Percentiles rank a stretch among this genome's conserved stretches.
phyloP scores from a whole-genome alignment of 2,888 invertebrate genomes.

The Papilio protenor region DNA sequence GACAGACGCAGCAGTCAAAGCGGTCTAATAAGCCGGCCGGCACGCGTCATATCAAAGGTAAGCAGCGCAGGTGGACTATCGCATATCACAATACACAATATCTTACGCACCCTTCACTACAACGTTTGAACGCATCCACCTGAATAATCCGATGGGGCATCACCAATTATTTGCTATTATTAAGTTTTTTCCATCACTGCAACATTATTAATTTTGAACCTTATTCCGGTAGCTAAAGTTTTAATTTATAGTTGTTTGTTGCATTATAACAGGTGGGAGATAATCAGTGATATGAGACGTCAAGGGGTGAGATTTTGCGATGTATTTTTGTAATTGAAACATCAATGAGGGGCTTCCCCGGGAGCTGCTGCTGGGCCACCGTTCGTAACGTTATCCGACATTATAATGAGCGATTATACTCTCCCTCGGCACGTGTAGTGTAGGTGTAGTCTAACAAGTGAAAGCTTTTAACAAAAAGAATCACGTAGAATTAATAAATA shows the following conservation, averaged over 20 bases:
- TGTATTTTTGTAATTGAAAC: conserved; percentile 52
- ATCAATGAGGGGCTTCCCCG: conserved; percentile 62
- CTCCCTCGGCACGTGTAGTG: conserved; percentile 10
- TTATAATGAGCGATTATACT: conserved; percentile 36
- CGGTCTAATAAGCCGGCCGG: conserved; percentile 53
- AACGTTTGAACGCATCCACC: conserved; percentile 72
- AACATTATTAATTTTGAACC: conserved; percentile 44
- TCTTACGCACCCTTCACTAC: conserved; percentile 56
- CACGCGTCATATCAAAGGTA: conserved; percentile 74
- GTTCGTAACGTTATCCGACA: conserved; percentile 37
- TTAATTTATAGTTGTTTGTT: conserved; percentile 55
- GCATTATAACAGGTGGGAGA: conserved; percentile 74
- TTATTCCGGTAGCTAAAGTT: conserved; percentile 53
- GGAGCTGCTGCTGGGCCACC: conserved; percentile 26
- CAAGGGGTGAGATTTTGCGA: conserved; percentile 60
- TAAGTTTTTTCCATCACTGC: conserved; percentile 55
- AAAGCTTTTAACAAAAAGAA: conserved; percentile 5
- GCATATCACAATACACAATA: conserved; percentile 54
- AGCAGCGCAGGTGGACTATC: conserved; percentile 68
- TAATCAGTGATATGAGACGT: conserved; percentile 66
- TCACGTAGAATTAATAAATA: not conserved
- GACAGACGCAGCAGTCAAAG: conserved; percentile 49
- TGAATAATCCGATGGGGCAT: conserved; percentile 77
- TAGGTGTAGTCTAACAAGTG: conserved; percentile 8
- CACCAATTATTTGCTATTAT: conserved; percentile 71